Percentiles rank a stretch among this genome's conserved stretches.
These are phyloP conservation scores for Adelges cooleyi DNA, from an alignment of 1,140 invertebrate genomes.

Conservation along the genomic window DNA sequence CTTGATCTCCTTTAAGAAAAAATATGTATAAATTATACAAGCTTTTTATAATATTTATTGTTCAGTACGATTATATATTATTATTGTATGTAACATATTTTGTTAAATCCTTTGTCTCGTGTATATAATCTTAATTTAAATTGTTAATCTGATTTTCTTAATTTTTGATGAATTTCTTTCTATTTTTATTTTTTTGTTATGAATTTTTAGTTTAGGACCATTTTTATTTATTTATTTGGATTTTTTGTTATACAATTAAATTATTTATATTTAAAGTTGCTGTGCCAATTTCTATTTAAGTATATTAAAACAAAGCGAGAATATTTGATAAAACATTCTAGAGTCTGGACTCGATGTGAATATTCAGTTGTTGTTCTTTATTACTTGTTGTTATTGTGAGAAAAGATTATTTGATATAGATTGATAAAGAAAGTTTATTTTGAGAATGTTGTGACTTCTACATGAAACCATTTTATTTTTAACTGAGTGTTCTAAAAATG, in stretches of 20 bases:
- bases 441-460: no score
- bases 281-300: conserved; percentile 11
- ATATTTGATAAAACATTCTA: no score
- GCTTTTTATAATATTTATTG: conserved; percentile 13
- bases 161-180: conserved; percentile 12
- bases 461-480: no score
- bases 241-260: conserved; percentile 25
- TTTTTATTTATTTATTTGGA: conserved; percentile 19
- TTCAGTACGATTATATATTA: conserved; percentile 4
- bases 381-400: no score
- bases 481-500: no score
- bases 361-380: no score
- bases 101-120: conserved; percentile 8
- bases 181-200: conserved; percentile 6
- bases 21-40: conserved; percentile 1
- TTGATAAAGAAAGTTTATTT: no score
- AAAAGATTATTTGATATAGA: no score
- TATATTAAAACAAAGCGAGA: not conserved
- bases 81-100: not conserved
- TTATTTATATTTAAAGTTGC: conserved; percentile 15
- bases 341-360: no score
- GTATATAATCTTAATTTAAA: conserved; percentile 5
- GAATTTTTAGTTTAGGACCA: conserved; percentile 9
- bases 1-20: conserved; percentile 17
- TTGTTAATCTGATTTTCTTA: conserved; percentile 21